Percentiles rank a stretch among this genome's conserved stretches.
These are phyloP conservation scores for Hymenochirus boettgeri DNA, from an alignment of 2,113 vertebrate genomes.

Conservation along the genomic window DNA sequence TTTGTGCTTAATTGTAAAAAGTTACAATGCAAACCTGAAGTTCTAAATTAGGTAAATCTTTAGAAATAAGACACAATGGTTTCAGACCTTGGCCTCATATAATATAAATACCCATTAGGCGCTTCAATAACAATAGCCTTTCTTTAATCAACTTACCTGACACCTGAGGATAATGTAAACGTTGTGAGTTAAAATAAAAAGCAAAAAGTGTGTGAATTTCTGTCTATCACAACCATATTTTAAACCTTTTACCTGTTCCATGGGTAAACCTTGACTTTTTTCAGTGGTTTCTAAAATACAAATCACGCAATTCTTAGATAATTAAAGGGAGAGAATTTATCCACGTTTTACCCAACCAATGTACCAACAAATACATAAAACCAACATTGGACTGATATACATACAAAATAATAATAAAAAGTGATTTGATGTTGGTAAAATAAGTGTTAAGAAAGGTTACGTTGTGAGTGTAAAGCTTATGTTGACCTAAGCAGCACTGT, in stretches of 20 bases:
- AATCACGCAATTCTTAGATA: conserved; percentile 21
- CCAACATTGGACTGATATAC: conserved; percentile 11
- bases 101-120: conserved; percentile 2
- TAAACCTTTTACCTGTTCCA: conserved; percentile 3
- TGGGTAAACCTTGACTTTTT: neutral
- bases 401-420: conserved; percentile 31
- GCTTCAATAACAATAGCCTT: neutral
- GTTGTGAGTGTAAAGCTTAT: conserved; percentile 11
- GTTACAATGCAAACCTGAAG: neutral
- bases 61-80: conserved; percentile 34
- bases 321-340: conserved; percentile 15
- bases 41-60: neutral
- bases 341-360: conserved; percentile 22
- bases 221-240: neutral
- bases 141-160: neutral
- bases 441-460: conserved; percentile 17
- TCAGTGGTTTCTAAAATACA: conserved; percentile 10
- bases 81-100: conserved; percentile 26
- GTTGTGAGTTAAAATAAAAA: conserved; percentile 11
- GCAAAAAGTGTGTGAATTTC: neutral
- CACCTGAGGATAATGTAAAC: conserved; percentile 21
- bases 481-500: conserved; percentile 17
- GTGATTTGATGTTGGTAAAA: conserved; percentile 26
- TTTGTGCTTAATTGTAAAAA: conserved; percentile 10
- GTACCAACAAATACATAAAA: conserved; percentile 34